Conservation (phyloP, 2,888 invertebrate species). For the Andricus curvator region DNA sequence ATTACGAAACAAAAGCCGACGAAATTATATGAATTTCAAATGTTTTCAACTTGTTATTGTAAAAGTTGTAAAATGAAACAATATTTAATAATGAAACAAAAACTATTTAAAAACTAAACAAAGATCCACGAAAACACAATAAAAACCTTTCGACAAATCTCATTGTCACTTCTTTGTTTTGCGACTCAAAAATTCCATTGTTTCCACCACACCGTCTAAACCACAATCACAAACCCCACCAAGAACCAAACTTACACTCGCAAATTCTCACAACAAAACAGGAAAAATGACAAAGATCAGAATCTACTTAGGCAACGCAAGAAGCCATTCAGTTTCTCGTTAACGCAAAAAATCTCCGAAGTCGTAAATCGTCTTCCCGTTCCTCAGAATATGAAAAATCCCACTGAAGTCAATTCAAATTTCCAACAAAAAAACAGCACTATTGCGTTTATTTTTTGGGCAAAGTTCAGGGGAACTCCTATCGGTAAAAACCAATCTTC, state of each 20-base stretch:
- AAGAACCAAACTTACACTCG: neutral
- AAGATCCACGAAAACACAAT: neutral
- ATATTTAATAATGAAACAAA: neutral
- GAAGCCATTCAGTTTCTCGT: slow-evolving; percentile 26
- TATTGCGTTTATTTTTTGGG: neutral
- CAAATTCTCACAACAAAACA: neutral
- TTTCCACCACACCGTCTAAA: neutral
- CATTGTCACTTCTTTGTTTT: neutral
- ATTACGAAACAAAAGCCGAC: neutral
- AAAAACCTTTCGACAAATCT: neutral
- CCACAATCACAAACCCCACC: neutral
- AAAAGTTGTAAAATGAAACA: neutral
- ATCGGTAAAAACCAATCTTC: neutral
- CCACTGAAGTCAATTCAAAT: neutral
- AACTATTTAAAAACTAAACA: neutral
- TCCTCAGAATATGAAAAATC: neutral
- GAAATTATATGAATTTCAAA: neutral
- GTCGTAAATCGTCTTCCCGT: slow-evolving; percentile 8
- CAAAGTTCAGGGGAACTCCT: neutral
- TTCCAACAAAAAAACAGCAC: neutral
- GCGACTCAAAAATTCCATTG: neutral
- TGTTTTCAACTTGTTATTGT: neutral
- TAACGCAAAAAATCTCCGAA: neutral
- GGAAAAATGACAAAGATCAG: neutral
- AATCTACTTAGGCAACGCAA: slow-evolving; percentile 13